A percentile compares a stretch with the other conserved stretches of the same genome.
Conservation (phyloP, 2,888 invertebrate genomes). For the Dicranocentrus wangi region DNA sequence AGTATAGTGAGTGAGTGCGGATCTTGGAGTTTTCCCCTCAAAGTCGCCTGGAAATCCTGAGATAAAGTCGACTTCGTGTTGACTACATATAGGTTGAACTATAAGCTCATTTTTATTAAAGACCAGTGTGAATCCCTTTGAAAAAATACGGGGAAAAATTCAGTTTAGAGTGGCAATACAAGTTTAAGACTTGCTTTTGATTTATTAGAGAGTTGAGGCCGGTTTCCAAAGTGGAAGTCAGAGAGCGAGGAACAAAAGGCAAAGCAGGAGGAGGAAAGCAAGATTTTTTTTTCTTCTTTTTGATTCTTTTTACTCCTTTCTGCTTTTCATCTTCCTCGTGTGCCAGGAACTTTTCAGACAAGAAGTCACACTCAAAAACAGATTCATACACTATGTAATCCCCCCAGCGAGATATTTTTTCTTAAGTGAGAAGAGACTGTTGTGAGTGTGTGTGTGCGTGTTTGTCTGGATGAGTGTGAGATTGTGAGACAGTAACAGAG, state of each 20-base stretch:
- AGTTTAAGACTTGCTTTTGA: slow-evolving; percentile 24
- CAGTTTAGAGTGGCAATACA: neutral
- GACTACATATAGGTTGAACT: too few species aligned
- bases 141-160: neutral
- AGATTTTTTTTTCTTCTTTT: too few species aligned
- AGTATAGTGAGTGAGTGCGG: too few species aligned
- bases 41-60: too few species aligned
- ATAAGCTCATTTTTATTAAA: too few species aligned
- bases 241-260: slow-evolving; percentile 16
- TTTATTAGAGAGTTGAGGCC: slow-evolving; percentile 17
- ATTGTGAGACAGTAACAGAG: neutral
- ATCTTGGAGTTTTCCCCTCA: too few species aligned
- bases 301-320: slow-evolving; percentile 26
- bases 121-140: too few species aligned
- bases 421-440: slow-evolving; percentile 21
- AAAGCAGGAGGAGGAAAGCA: slow-evolving; percentile 24
- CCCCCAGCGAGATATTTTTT: slow-evolving; percentile 36
- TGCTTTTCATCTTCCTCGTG: slow-evolving; percentile 52
- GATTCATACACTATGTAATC: slow-evolving; percentile 45
- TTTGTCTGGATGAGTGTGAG: slow-evolving; percentile 1
- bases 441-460: slow-evolving; percentile 3
- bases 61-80: too few species aligned
- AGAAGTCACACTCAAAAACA: slow-evolving; percentile 40
- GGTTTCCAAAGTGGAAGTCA: neutral
- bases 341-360: slow-evolving; percentile 43